Percentiles rank a stretch among this genome's conserved stretches.
phyloP scores from a whole-genome alignment of 2,888 invertebrate species.

The Plagodis dolabraria region DNA sequence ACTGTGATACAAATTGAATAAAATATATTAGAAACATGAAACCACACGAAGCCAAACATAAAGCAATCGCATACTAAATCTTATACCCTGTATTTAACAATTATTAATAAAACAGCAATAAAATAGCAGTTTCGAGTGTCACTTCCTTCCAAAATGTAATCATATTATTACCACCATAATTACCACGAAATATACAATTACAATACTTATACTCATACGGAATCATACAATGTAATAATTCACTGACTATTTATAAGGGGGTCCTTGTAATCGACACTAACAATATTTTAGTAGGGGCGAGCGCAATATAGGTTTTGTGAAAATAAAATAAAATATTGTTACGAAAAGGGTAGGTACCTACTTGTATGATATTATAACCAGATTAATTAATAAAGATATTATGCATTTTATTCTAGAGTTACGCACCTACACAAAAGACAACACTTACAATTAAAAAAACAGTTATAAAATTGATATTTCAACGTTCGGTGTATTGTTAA shows the following conservation, averaged over 20 bases:
- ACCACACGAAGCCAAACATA: too few species aligned
- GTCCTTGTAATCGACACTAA: constrained; percentile 30
- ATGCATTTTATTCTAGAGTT: too few species aligned
- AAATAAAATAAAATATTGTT: constrained; percentile 3
- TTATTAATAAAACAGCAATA: background rate
- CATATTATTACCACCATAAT: constrained; percentile 36
- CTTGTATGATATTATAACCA: too few species aligned
- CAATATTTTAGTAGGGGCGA: constrained; percentile 13
- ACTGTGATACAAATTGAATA: too few species aligned
- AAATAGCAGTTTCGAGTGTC: constrained; percentile 40
- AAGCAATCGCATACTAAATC: too few species aligned
- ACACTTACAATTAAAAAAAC: too few species aligned
- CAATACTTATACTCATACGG: background rate
- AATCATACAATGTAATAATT: constrained; percentile 9
- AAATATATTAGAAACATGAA: too few species aligned
- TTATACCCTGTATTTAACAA: too few species aligned
- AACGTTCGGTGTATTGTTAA: too few species aligned
- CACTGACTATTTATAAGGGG: constrained; percentile 16
- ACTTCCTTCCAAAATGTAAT: constrained; percentile 41
- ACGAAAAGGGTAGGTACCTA: background rate
- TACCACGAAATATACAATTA: constrained; percentile 31
- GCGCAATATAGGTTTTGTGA: constrained; percentile 8
- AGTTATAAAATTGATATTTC: too few species aligned
- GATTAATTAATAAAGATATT: too few species aligned
- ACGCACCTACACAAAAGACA: too few species aligned